Percentiles rank a stretch among this genome's conserved stretches.
These are phyloP conservation scores for Corvus cornix DNA, from an alignment of 2,113 vertebrate species.

Conservation along the genomic window DNA sequence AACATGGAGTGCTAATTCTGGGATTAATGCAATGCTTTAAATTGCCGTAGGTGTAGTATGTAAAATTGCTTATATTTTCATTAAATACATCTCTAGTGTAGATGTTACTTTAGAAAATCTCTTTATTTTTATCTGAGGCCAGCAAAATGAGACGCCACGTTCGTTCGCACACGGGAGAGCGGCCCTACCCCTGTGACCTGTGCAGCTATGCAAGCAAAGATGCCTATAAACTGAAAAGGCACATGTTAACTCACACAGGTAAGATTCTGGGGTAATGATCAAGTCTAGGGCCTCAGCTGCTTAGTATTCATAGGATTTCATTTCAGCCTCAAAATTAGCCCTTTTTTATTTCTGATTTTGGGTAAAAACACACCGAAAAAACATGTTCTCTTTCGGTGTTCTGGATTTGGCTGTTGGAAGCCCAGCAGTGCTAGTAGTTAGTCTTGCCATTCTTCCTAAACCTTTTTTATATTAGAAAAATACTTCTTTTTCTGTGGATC, in stretches of 20 bases:
- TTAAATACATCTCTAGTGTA: background rate
- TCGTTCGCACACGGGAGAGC: constrained; percentile 69
- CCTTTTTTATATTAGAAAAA: background rate
- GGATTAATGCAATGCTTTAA: background rate
- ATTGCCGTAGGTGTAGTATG: background rate
- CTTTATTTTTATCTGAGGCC: background rate
- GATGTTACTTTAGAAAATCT: background rate
- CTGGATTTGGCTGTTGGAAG: background rate
- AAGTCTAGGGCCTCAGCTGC: background rate
- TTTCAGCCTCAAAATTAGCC: background rate
- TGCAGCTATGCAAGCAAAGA: constrained; percentile 75
- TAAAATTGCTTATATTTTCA: background rate
- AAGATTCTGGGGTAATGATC: background rate
- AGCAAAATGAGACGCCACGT: constrained; percentile 73
- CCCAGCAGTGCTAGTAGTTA: background rate
- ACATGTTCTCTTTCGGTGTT: background rate
- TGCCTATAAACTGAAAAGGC: constrained; percentile 72
- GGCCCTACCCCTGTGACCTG: constrained; percentile 63
- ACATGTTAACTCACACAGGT: constrained; percentile 75
- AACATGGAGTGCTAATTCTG: background rate
- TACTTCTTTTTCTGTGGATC: background rate
- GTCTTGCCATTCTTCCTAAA: background rate
- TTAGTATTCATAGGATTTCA: background rate
- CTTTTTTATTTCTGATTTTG: background rate
- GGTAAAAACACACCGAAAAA: background rate